Base-by-base conservation (phyloP, 92 coral and sea anemone species). In the Actinostola sp. region DNA sequence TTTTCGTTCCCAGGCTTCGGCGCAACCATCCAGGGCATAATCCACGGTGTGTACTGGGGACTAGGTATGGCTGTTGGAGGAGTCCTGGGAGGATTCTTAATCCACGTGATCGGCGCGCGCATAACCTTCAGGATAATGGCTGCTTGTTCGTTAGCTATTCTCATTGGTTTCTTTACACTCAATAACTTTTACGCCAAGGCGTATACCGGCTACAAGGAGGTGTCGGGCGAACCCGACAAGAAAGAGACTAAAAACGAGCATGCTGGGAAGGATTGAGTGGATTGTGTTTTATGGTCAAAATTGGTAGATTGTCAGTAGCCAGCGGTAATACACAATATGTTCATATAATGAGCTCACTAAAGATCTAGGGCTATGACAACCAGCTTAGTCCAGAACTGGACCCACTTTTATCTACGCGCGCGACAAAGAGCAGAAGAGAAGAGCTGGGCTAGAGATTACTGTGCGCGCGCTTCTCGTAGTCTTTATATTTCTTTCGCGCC, bases 11-110 rank as follows among this genome's bases (percentile, higher is more conserved):
- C 80, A 90, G 97, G 89, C 26, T 87, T 78, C 57, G 83, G 88
- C 23, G 97, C 97, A 2, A 90, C 97, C 14, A 77, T 90, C 54
- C 97, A 87, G 63, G 97, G 97, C 23, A 90, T 90, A 68, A 87
- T 90, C 46, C 97, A 90, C 74, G 97, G 97, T 11, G 97, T 85
- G 51, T 90, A 90, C 86, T 90, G 97, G 97, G 97, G 97, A 46
- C 88, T 90, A 52, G 97, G 97, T 4, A 88, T 90, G 89, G 97
- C 97, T 20, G 83, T 90, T 5, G 97, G 97, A 8, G 97, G 97
- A 27, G 92, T 90, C 1, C 35, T 90, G 2, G 97, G 97, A 11
- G 97, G 97, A 15, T n/a, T 80, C 2, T 61, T 87, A 63, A 88
- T 90, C 45, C 97, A 90, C 74, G 85, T 67, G 68, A 71, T 79